Conservation (phyloP, 2,797 vertebrate species). For the Triplophysa bombifrons region DNA sequence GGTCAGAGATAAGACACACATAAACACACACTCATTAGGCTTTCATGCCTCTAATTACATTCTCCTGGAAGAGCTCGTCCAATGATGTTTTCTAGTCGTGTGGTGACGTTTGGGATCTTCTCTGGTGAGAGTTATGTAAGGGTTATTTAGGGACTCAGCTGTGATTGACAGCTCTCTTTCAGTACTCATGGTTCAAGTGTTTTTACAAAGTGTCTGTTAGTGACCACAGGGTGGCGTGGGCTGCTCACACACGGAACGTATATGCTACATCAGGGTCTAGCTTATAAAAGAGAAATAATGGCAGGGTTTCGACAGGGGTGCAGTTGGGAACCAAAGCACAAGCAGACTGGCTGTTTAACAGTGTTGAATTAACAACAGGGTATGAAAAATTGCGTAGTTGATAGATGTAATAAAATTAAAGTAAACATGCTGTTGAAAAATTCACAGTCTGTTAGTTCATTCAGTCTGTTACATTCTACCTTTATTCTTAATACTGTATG, state of each 20-base stretch:
- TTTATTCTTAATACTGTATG: too few relatives aligned
- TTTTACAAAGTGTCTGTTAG: not conserved
- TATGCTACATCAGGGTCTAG: not conserved
- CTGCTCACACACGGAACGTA: constrained; percentile 4
- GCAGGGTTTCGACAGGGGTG: not conserved
- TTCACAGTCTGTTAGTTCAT: not conserved
- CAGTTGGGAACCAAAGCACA: not conserved
- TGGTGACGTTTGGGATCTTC: not conserved
- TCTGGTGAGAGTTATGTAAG: constrained; percentile 9
- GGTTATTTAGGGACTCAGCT: not conserved
- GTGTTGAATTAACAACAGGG: too few relatives aligned
- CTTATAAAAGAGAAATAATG: not conserved
- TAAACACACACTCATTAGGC: constrained; percentile 29
- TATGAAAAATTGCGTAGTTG: too few relatives aligned
- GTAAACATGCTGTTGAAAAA: not conserved
- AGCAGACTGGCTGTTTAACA: not conserved
- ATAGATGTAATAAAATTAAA: not conserved
- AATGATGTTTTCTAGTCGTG: not conserved
- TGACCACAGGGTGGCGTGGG: constrained; percentile 23
- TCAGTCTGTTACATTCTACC: not conserved
- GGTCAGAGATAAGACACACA: constrained; percentile 52
- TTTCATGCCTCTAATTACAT: constrained; percentile 24
- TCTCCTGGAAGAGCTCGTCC: constrained; percentile 15
- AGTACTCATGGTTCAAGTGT: not conserved
- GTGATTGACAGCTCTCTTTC: constrained; percentile 22